Evolutionary conservation across 2,888 invertebrate species (phyloP).

Genomic region (Macropis europaea): DNA sequence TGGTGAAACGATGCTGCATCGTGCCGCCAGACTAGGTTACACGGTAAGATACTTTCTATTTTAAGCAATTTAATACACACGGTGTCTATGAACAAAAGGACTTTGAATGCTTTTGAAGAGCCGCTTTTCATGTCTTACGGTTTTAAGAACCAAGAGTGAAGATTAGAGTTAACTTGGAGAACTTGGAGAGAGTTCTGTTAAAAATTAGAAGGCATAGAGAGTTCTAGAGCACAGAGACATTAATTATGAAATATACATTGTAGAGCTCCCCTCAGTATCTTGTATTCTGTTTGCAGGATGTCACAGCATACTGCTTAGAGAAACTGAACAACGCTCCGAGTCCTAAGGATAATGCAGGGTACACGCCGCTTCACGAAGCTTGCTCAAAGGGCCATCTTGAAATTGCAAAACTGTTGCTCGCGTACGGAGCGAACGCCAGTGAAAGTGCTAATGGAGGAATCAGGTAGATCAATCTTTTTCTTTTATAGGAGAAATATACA

Average conservation of each 20-base stretch:
- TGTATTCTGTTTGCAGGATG: conserved; percentile 84
- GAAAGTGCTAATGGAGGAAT: conserved; percentile 96
- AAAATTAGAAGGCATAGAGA: no score
- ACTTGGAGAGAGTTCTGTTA: no score
- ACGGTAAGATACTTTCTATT: conserved; percentile 82
- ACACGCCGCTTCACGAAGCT: conserved; percentile 96
- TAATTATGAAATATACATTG: no score
- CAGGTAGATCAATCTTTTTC: conserved; percentile 82
- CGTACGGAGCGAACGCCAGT: conserved; percentile 95
- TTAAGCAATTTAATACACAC: no score
- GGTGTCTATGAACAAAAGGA: no score
- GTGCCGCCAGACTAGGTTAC: conserved; percentile 94
- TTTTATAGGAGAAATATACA: no score
- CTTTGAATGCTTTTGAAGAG: no score
- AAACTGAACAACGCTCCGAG: conserved; percentile 91
- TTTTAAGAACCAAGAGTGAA: no score
- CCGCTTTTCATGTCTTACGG: no score
- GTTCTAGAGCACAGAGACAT: no score
- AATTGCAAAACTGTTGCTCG: conserved; percentile 91
- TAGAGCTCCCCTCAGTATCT: no score
- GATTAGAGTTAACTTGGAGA: no score
- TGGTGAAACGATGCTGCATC: conserved; percentile 95
- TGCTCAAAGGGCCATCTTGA: conserved; percentile 93
- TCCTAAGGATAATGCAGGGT: conserved; percentile 95
- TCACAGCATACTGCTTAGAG: conserved; percentile 94